phyloP scores from a whole-genome alignment of 2,113 vertebrate species.

The Macquaria ambigua region DNA sequence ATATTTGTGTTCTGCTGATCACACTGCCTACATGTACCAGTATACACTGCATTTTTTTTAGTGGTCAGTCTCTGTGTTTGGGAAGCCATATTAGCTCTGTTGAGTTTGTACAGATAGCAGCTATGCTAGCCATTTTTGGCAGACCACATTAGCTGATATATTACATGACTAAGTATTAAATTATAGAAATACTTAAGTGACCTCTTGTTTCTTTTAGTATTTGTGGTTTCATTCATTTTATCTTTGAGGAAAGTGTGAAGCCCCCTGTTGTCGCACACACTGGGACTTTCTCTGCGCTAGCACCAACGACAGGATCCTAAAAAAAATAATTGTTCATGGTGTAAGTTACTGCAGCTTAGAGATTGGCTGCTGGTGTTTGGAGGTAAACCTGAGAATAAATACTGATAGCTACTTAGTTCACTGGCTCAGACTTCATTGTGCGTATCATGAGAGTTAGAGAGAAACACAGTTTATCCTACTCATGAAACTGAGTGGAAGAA shows the following conservation, averaged over 20 bases:
- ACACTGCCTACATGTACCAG: background rate
- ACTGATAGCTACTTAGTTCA: background rate
- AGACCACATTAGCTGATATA: background rate
- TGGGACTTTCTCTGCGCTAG: background rate
- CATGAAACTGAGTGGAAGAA: background rate
- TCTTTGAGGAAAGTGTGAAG: background rate
- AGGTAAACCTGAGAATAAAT: conserved; percentile 9
- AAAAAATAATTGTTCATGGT: background rate
- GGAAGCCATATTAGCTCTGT: background rate
- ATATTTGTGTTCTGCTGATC: background rate
- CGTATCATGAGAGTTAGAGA: background rate
- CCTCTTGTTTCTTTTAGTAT: background rate
- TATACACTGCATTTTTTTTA: background rate
- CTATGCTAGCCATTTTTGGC: background rate
- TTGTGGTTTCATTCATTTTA: background rate
- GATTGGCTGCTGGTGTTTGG: background rate
- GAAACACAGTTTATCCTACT: background rate
- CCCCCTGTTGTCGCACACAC: too few relatives aligned
- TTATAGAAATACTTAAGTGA: background rate
- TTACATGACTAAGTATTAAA: background rate
- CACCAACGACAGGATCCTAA: background rate
- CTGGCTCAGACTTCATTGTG: background rate
- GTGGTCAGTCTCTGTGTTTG: background rate
- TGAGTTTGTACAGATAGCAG: background rate
- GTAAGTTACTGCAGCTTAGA: background rate